Evolutionary conservation across 2,797 vertebrate species (phyloP).

Genomic region (Sebastes kiyomatsui): DNA sequence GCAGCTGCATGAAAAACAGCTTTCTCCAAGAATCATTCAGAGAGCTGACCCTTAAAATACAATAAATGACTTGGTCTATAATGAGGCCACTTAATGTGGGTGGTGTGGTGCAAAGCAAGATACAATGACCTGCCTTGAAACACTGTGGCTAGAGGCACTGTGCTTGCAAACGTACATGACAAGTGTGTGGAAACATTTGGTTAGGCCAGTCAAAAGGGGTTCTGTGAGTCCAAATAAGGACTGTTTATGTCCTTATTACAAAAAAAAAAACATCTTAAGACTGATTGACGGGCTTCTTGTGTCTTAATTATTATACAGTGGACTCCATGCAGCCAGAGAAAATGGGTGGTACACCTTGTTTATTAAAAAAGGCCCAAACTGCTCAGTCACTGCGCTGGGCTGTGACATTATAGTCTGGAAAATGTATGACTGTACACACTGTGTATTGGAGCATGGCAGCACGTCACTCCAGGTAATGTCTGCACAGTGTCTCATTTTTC

Average conservation of each 20-base stretch:
- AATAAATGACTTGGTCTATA: conserved; percentile 52
- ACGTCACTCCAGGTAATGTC: conserved; percentile 56
- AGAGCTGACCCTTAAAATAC: conserved; percentile 51
- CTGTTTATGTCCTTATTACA: conserved; percentile 56
- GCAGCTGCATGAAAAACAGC: conserved; percentile 17
- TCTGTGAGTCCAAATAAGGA: conserved; percentile 72
- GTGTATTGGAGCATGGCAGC: conserved; percentile 23
- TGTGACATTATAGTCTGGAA: conserved; percentile 58
- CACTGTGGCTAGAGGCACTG: conserved; percentile 30
- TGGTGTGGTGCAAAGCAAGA: conserved; percentile 36
- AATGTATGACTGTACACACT: conserved; percentile 30
- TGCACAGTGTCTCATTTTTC: conserved; percentile 26
- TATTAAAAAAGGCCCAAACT: conserved; percentile 37
- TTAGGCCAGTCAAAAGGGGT: conserved; percentile 64
- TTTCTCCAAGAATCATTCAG: conserved; percentile 24
- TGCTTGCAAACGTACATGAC: conserved; percentile 38
- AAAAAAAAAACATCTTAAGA: conserved; percentile 48
- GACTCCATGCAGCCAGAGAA: conserved; percentile 38
- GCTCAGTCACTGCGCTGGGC: conserved; percentile 31
- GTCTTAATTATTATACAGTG: conserved; percentile 48
- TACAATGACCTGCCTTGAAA: conserved; percentile 58
- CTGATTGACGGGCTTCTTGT: conserved; percentile 55
- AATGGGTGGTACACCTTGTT: conserved; percentile 37
- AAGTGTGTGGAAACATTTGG: conserved; percentile 70
- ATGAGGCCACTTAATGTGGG: conserved; percentile 66